Percentiles rank a stretch among this genome's conserved stretches.
These are phyloP conservation scores for Dicyrtoma fusca DNA, from an alignment of 2,888 invertebrate species.

Conservation along the genomic window DNA sequence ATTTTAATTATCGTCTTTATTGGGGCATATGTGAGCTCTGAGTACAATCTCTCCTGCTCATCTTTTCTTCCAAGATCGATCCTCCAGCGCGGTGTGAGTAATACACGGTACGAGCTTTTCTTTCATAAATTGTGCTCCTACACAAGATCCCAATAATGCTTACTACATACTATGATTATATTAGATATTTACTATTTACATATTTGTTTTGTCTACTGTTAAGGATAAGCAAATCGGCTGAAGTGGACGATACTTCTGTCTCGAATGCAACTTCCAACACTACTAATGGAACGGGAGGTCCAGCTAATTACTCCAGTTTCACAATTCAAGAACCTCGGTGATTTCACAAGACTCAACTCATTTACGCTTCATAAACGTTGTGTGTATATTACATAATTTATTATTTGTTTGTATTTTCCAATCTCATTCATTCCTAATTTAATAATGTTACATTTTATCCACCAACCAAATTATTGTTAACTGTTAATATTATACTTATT, in stretches of 20 bases:
- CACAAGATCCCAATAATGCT: neutral
- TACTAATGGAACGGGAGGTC: neutral
- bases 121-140: too few relatives aligned
- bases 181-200: neutral
- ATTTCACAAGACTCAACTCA: neutral
- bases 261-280: neutral
- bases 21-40: constrained; percentile 19
- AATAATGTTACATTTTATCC: too few relatives aligned
- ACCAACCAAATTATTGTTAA: too few relatives aligned
- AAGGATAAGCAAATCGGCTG: constrained; percentile 21
- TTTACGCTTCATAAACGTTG: too few relatives aligned
- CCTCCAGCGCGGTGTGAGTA: constrained; percentile 17
- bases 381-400: too few relatives aligned
- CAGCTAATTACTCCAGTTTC: constrained; percentile 35
- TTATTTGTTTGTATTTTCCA: too few relatives aligned
- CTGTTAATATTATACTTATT: too few relatives aligned
- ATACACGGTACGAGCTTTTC: constrained; percentile 21
- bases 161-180: neutral
- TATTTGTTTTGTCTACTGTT: neutral
- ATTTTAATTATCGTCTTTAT: constrained; percentile 22
- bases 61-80: constrained; percentile 4
- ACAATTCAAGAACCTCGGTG: constrained; percentile 27
- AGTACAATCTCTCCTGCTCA: constrained; percentile 11
- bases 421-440: too few relatives aligned
- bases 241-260: constrained; percentile 9